Conservation (phyloP, 2,113 vertebrate genomes). For the Coptodon bakossiorum region DNA sequence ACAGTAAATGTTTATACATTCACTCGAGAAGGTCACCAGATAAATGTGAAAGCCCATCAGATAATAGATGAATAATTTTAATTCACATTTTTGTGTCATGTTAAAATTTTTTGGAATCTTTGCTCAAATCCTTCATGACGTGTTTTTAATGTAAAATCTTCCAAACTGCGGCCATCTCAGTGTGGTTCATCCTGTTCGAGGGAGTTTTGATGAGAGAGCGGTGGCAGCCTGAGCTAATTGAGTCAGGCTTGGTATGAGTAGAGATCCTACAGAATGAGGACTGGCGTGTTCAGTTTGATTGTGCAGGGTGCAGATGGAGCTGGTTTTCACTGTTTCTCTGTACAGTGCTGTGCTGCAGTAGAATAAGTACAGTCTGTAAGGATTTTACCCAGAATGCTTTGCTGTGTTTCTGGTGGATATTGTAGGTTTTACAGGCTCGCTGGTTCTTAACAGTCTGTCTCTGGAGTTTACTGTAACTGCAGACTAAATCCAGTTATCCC, state of each 20-base stretch:
- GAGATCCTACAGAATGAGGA: background rate
- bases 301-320: background rate
- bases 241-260: background rate
- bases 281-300: background rate
- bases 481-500: constrained; percentile 4
- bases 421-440: background rate
- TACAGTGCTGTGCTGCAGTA: background rate
- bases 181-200: background rate
- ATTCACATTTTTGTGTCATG: background rate
- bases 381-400: background rate
- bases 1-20: background rate
- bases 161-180: background rate
- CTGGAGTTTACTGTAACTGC: background rate
- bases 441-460: background rate
- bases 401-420: background rate
- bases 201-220: background rate
- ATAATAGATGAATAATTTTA: background rate
- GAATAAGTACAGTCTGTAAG: background rate
- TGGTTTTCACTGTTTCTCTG: background rate
- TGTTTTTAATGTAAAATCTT: background rate
- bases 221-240: background rate
- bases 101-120: accelerated
- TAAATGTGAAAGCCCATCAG: background rate
- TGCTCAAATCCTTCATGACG: background rate
- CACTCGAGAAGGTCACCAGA: background rate